phyloP scores from a whole-genome alignment of 2,113 vertebrate species.

The Scomber scombrus region DNA sequence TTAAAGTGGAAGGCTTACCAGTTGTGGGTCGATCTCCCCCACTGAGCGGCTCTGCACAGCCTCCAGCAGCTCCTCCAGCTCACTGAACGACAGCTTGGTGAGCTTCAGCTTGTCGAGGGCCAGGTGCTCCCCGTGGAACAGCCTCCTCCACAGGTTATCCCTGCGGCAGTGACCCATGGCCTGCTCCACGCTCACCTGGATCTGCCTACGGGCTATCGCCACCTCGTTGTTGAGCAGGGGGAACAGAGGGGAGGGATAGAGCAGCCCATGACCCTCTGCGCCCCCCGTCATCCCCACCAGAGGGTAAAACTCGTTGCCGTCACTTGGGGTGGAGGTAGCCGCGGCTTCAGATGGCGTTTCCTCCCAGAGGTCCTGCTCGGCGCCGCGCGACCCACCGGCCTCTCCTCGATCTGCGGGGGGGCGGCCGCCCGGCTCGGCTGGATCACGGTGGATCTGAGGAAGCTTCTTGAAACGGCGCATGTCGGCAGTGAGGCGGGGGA shows the following conservation, averaged over 20 bases:
- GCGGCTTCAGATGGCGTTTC: slow-evolving; percentile 64
- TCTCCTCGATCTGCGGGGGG: slow-evolving; percentile 55
- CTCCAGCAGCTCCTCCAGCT: slow-evolving; percentile 95
- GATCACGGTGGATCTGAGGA: slow-evolving; percentile 90
- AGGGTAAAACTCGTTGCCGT: slow-evolving; percentile 82
- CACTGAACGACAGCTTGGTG: slow-evolving; percentile 90
- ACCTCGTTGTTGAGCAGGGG: slow-evolving; percentile 93
- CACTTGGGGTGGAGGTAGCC: slow-evolving; percentile 49
- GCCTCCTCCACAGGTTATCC: slow-evolving; percentile 96
- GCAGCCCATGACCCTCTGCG: slow-evolving; percentile 79
- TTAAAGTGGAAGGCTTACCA: slow-evolving; percentile 84
- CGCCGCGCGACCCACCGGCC: slow-evolving; percentile 29
- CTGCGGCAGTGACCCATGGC: slow-evolving; percentile 97
- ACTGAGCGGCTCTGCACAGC: slow-evolving; percentile 94
- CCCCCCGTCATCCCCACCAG: slow-evolving; percentile 41
- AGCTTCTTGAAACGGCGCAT: slow-evolving; percentile 96
- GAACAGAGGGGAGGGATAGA: slow-evolving; percentile 89
- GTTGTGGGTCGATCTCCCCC: slow-evolving; percentile 94
- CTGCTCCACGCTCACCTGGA: slow-evolving; percentile 92
- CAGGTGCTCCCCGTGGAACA: slow-evolving; percentile 95
- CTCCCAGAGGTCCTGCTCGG: slow-evolving; percentile 87
- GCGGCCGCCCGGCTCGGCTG: slow-evolving; percentile 78
- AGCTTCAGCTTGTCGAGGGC: slow-evolving; percentile 94
- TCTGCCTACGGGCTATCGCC: slow-evolving; percentile 88
- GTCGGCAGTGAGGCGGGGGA: slow-evolving; percentile 94